Evolutionary conservation across 2,797 vertebrate genomes (phyloP).

Genomic region (Mus minutoides): DNA sequence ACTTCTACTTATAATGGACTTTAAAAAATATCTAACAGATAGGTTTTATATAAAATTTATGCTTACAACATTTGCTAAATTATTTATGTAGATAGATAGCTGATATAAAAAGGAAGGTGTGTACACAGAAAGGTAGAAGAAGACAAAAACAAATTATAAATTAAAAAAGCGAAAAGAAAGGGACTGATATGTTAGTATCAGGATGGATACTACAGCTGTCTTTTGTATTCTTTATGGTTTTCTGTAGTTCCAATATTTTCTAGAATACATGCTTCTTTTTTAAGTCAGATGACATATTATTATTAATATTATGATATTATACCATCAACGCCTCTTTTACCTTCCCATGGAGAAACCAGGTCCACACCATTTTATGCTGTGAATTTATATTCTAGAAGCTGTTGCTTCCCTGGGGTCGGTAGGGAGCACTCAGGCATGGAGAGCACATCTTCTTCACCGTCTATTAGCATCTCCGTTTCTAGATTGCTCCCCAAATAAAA

Average conservation of each 20-base stretch:
- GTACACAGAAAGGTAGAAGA: neutral
- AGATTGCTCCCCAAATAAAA: slow-evolving; percentile 86
- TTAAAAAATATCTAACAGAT: too few relatives aligned
- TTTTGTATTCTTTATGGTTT: slow-evolving; percentile 35
- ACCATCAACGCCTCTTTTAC: neutral
- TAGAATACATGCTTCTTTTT: neutral
- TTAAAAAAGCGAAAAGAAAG: neutral
- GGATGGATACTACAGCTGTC: neutral
- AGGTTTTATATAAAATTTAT: neutral
- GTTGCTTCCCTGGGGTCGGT: neutral
- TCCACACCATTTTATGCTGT: neutral
- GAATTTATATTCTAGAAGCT: slow-evolving; percentile 57
- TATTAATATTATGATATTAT: neutral
- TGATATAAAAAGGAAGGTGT: neutral
- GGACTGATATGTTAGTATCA: neutral
- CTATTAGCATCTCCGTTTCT: slow-evolving; percentile 72
- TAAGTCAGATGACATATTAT: neutral
- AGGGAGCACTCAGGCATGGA: neutral
- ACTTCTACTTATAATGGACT: too few relatives aligned
- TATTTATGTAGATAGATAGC: neutral
- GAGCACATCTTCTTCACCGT: slow-evolving; percentile 64
- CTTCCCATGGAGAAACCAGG: neutral
- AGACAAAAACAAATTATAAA: neutral
- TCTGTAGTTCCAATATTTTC: slow-evolving; percentile 25
- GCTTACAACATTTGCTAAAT: neutral